phyloP scores from a whole-genome alignment of 2,113 vertebrate genomes.

The Antidorcas marsupialis region DNA sequence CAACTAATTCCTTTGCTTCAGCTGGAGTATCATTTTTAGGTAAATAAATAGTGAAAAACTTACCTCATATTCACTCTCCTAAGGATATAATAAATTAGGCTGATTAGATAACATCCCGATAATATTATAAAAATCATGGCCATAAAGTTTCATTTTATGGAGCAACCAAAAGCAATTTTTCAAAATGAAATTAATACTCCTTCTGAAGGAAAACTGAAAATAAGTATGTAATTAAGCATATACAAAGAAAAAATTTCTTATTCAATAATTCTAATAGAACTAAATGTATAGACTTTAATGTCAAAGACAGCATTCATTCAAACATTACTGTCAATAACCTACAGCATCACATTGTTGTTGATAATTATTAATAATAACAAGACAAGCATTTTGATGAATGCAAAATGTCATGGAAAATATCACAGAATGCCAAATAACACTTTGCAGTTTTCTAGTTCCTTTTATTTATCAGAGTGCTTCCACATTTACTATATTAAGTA shows the following conservation, averaged over 20 bases:
- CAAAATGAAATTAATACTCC: not conserved
- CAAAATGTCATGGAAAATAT: not conserved
- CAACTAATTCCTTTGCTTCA: not conserved
- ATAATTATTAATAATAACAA: not conserved
- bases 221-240: not conserved
- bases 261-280: slow-evolving; percentile 10
- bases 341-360: not conserved
- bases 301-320: not conserved
- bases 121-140: not conserved
- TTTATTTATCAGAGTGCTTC: not conserved
- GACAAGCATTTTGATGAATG: not conserved
- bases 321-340: not conserved
- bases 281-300: not conserved
- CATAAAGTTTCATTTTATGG: not conserved
- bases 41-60: not conserved
- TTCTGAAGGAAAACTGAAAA: not conserved
- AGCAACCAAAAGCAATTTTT: not conserved
- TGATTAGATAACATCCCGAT: not conserved
- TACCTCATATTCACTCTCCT: not conserved
- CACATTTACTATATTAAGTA: not conserved
- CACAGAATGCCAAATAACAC: not conserved
- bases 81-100: not conserved
- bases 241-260: not conserved
- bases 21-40: not conserved
- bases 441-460: not conserved